A percentile compares a stretch with the other conserved stretches of the same genome.
phyloP scores from a whole-genome alignment of 2,888 invertebrate genomes.

The Corbicula japonica region DNA sequence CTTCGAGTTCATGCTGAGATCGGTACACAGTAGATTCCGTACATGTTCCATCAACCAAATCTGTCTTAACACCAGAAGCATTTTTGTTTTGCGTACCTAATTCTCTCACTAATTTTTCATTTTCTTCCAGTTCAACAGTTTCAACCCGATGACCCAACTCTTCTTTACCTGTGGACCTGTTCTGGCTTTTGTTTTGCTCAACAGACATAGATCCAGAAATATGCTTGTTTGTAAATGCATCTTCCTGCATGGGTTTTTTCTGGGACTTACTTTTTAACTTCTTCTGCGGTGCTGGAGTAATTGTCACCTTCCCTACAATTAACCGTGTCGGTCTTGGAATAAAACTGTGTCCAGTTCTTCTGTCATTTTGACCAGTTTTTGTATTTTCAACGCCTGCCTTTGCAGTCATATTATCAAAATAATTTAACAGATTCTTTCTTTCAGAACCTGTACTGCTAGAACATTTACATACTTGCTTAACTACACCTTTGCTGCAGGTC shows the following conservation, averaged over 20 bases:
- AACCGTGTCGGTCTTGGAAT: constrained; percentile 46
- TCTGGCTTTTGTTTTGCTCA: too few relatives aligned
- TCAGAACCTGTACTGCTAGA: not conserved
- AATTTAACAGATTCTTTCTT: not conserved
- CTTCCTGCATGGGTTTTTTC: constrained; percentile 11
- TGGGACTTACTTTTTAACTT: constrained; percentile 24
- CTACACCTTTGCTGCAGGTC: constrained; percentile 53
- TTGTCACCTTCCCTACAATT: constrained; percentile 38
- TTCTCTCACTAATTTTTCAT: too few relatives aligned
- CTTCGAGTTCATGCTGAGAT: constrained; percentile 52
- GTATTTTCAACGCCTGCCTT: not conserved
- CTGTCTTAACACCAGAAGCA: not conserved
- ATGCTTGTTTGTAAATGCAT: too few relatives aligned
- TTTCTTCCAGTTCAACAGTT: too few relatives aligned
- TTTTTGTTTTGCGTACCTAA: too few relatives aligned
- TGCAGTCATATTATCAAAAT: not conserved
- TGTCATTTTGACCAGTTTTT: constrained; percentile 1
- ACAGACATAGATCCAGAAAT: too few relatives aligned
- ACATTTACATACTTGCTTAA: constrained; percentile 52
- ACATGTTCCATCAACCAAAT: constrained; percentile 12
- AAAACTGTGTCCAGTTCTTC: constrained; percentile 11
- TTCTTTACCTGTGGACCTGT: too few relatives aligned
- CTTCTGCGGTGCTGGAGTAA: constrained; percentile 52
- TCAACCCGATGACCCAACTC: too few relatives aligned
- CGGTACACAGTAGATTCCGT: constrained; percentile 32